phyloP scores from a whole-genome alignment of 2,888 invertebrate species.

The Melanotus villosus region DNA sequence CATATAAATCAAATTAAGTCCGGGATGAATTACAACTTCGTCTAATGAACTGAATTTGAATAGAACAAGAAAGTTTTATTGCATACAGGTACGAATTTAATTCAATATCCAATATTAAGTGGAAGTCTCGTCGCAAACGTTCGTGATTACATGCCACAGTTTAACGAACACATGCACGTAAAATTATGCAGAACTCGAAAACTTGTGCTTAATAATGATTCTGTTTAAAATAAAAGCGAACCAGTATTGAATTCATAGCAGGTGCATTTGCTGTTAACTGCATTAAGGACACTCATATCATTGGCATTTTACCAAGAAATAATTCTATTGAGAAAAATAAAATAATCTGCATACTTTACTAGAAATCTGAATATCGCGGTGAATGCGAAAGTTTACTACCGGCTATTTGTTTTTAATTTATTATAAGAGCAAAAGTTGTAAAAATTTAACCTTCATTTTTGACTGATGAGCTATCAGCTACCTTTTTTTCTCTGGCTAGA shows the following conservation, averaged over 20 bases:
- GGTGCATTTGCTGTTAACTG: neutral
- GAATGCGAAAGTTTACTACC: conserved; percentile 3
- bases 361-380: neutral
- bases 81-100: neutral
- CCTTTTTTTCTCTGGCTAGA: too few relatives aligned
- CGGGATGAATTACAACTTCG: too few relatives aligned
- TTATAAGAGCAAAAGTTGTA: neutral
- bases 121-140: conserved; percentile 2
- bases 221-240: neutral
- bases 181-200: conserved; percentile 12
- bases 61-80: neutral
- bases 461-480: too few relatives aligned
- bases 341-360: conserved; percentile 1
- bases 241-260: neutral
- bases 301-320: conserved; percentile 3
- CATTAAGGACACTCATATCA: conserved; percentile 10
- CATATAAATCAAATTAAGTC: too few relatives aligned
- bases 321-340: neutral
- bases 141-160: conserved; percentile 9
- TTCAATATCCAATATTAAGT: conserved; percentile 4
- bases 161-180: conserved; percentile 8
- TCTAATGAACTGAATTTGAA: neutral
- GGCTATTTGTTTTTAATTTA: neutral
- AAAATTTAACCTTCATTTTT: too few relatives aligned
- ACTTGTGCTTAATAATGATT: conserved; percentile 6